Conservation (phyloP, 2,797 vertebrate species). For the Eulemur coronatus region DNA sequence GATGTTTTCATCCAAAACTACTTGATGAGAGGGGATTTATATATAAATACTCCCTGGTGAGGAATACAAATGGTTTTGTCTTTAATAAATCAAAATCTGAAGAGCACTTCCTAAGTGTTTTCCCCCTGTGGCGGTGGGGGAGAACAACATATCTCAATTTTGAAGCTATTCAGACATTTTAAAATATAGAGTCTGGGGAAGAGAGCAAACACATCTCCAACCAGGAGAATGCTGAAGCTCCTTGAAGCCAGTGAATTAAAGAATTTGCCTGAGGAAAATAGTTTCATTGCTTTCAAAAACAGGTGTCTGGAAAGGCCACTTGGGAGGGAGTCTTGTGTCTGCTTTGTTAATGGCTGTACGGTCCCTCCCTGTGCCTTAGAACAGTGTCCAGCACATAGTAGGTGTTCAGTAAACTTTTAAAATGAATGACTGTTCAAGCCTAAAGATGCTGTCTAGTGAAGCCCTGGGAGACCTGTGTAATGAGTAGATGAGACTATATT, state of each 20-base stretch:
- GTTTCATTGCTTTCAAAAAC: not conserved
- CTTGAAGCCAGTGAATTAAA: not conserved
- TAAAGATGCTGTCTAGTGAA: not conserved
- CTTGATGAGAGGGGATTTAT: not conserved
- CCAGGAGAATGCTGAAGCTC: not conserved
- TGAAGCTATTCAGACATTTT: conserved; percentile 17
- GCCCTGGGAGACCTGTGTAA: not conserved
- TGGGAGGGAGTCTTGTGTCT: not conserved
- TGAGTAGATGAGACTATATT: not conserved
- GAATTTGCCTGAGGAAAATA: not conserved
- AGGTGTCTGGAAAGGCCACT: not conserved
- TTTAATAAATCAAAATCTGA: conserved; percentile 59
- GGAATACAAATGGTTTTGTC: conserved; percentile 41
- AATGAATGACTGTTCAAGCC: not conserved
- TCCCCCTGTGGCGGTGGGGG: not conserved
- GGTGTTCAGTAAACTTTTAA: not conserved
- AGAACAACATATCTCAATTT: conserved; percentile 51
- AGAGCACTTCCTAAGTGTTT: conserved; percentile 22
- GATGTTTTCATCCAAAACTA: conserved; percentile 35
- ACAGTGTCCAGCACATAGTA: not conserved
- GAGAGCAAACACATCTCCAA: not conserved
- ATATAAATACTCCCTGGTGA: not conserved
- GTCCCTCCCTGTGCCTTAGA: not conserved
- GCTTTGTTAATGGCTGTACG: not conserved
- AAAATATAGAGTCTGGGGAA: not conserved